phyloP scores from a whole-genome alignment of 1,140 invertebrate genomes.

The Caenorhabditis tropicalis region DNA sequence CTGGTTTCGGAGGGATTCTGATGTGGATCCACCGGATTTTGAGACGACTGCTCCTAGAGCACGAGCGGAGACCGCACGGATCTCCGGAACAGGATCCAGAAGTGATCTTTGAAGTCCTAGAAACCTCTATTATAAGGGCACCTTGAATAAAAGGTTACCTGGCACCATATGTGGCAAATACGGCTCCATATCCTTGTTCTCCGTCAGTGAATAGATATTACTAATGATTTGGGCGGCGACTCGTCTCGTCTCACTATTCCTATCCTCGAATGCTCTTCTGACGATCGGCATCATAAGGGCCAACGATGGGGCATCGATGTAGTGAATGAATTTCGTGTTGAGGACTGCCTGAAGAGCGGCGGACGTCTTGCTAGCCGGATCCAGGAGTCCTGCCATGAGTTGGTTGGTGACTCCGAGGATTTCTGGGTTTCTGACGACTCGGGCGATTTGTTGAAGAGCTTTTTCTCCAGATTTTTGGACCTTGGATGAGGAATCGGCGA shows the following conservation, averaged over 20 bases:
- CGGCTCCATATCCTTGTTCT: constrained; percentile 95
- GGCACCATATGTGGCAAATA: constrained; percentile 96
- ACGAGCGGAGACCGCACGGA: constrained; percentile 86
- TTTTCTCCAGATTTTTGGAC: constrained; percentile 84
- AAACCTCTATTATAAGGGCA: too few species aligned
- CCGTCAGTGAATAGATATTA: constrained; percentile 98
- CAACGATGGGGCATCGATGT: constrained; percentile 96
- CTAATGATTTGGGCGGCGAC: constrained; percentile 98
- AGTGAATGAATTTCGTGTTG: constrained; percentile 98
- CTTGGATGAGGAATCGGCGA: constrained; percentile 82
- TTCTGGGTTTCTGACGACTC: constrained; percentile 93
- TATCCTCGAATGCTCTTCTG: constrained; percentile 92
- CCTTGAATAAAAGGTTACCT: too few species aligned
- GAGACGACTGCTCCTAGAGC: constrained; percentile 95
- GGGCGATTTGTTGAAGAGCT: constrained; percentile 93
- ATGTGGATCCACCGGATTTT: constrained; percentile 80
- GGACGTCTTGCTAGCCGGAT: constrained; percentile 93
- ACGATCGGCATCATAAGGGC: constrained; percentile 99
- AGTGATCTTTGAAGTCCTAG: constrained; percentile 94
- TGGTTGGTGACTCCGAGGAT: constrained; percentile 88
- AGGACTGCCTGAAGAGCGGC: constrained; percentile 85
- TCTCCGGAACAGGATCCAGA: constrained; percentile 95
- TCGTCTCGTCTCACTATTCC: constrained; percentile 94
- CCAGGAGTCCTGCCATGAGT: constrained; percentile 89
- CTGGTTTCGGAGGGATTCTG: constrained; percentile 52